phyloP scores from a whole-genome alignment of 2,797 vertebrate species.

The Sebastes trivittatus region DNA sequence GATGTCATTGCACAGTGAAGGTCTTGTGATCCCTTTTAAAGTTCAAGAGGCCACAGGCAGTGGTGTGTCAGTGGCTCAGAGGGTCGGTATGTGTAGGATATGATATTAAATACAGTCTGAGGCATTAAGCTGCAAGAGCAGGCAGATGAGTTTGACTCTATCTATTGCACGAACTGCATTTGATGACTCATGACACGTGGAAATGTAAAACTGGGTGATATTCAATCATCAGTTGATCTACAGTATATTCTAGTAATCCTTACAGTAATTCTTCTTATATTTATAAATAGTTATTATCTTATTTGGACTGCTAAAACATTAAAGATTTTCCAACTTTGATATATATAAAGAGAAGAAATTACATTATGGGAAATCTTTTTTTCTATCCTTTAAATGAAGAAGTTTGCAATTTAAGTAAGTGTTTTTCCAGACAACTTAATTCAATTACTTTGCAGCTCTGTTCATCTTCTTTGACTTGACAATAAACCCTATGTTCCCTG shows the following conservation, averaged over 20 bases:
- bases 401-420: background rate
- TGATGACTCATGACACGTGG: constrained; percentile 9
- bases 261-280: background rate
- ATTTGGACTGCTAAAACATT: background rate
- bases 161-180: constrained; percentile 3
- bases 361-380: background rate
- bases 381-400: background rate
- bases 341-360: background rate
- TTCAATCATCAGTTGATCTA: background rate
- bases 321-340: background rate
- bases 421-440: background rate
- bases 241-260: background rate
- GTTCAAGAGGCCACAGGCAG: constrained; percentile 66
- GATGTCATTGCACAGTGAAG: constrained; percentile 53
- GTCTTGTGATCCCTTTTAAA: constrained; percentile 54
- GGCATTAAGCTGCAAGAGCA: background rate
- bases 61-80: constrained; percentile 59
- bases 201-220: background rate
- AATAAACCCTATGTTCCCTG: constrained; percentile 30
- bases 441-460: constrained; percentile 6
- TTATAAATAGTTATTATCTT: background rate
- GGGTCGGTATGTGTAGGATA: constrained; percentile 34
- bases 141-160: constrained; percentile 15
- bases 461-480: constrained; percentile 25
- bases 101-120: constrained; percentile 23